Base-by-base conservation (phyloP, 2,113 vertebrate genomes). In the Protobothrops flavoviridis region DNA sequence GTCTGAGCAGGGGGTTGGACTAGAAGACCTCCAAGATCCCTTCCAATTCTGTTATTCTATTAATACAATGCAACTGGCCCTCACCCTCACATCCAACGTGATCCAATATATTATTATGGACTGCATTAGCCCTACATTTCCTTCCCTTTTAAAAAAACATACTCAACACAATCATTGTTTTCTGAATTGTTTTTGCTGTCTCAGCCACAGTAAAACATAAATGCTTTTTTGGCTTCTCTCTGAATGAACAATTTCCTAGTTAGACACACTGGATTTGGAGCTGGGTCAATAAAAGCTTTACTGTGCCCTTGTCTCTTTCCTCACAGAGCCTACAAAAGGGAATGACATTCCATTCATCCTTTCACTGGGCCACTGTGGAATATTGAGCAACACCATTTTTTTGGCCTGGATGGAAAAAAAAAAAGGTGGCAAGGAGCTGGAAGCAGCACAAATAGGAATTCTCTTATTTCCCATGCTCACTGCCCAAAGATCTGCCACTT, bases 251-350 rank as follows among this genome's bases (percentile, higher is more conserved):
- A 97, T 98, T 98, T 98, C 97, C 97, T 97, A 97, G 97, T 98
- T 98, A 98, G 97, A 97, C 97, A 98, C 97, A 98, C 96, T 97
- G 97, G 96, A 97, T 98, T 98, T 98, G 97, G 97, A 98, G 96
- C 96, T 97, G 96, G 95, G 97, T 98, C 98, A 98, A 98, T 98
- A 98, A 98, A 98, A 97, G 97, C 96, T 98, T 98, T 98, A 97
- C 97, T 97, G 96, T 98, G 97, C 97, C 94, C 94, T 97, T 93
- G 98, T 98, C 96, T 97, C 93, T 97, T 97, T 97, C 97, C 96
- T 97, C 97, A 96, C 95, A 97, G 95, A 97, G 93, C 94, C 98
- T 96, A 98, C 97, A 98, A 98, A 98, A 96, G 96, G 96, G 97
- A 97, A 95, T 93, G 96, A 97, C 97, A 98, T 98, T 98, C 97